Evolutionary conservation across 1,140 invertebrate genomes (phyloP).

Genomic region (Prorops nasuta): DNA sequence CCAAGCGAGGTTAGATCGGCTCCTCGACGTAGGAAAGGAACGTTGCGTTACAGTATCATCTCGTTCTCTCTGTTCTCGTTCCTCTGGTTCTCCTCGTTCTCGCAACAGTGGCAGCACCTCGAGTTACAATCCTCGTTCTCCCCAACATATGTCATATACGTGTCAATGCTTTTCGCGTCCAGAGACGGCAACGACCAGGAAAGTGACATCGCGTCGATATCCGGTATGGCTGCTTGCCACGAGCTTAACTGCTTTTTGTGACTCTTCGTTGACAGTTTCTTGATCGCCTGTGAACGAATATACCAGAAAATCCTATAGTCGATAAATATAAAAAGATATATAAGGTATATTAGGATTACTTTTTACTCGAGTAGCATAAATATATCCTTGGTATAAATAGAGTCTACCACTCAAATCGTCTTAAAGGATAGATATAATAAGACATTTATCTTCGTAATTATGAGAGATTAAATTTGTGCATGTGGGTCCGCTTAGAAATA

Average conservation of each 20-base stretch:
- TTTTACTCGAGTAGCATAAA: too few relatives aligned
- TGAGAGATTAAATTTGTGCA: too few relatives aligned
- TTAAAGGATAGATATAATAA: too few relatives aligned
- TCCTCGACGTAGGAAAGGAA: too few relatives aligned
- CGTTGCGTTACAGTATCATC: conserved; percentile 50
- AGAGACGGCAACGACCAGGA: conserved; percentile 46
- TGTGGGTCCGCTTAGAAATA: too few relatives aligned
- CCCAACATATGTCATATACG: conserved; percentile 45
- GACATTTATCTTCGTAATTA: too few relatives aligned
- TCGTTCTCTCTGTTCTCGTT: conserved; percentile 53
- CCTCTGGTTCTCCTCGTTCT: conserved; percentile 50
- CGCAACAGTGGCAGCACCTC: conserved; percentile 43
- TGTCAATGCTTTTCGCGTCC: conserved; percentile 48
- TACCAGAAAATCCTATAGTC: too few relatives aligned
- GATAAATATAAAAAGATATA: too few relatives aligned
- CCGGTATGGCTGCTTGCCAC: conserved; percentile 30
- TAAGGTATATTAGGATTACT: too few relatives aligned
- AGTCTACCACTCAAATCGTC: too few relatives aligned
- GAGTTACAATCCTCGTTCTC: conserved; percentile 37
- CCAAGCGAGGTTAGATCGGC: too few relatives aligned
- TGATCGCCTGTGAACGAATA: conserved; percentile 34
- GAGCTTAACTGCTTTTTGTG: conserved; percentile 32
- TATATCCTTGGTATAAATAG: too few relatives aligned
- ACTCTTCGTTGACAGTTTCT: conserved; percentile 38
- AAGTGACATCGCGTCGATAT: conserved; percentile 37